phyloP scores from a whole-genome alignment of 2,797 vertebrate species.

The Danio albolineatus region DNA sequence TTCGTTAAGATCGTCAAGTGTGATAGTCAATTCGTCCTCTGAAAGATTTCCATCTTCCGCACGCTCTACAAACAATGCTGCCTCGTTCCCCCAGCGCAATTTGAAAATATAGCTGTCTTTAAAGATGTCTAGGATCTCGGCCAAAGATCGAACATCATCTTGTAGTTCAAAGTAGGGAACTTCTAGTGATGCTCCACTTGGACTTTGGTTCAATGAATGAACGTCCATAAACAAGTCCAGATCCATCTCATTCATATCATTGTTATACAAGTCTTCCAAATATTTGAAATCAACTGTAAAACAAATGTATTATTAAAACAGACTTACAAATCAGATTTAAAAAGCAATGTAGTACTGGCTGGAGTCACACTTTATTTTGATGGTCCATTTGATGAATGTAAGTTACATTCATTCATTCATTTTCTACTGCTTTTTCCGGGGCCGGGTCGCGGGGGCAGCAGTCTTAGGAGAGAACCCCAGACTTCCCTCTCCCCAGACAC shows the following conservation, averaged over 20 bases:
- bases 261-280: conserved; percentile 62
- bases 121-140: conserved; percentile 66
- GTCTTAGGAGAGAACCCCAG: no score
- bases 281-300: conserved; percentile 77
- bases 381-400: no score
- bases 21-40: conserved; percentile 28
- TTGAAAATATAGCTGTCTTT: conserved; percentile 83
- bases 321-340: no score
- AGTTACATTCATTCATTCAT: no score
- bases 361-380: no score
- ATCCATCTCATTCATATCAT: conserved; percentile 70
- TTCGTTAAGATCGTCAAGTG: conserved; percentile 57
- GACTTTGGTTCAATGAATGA: conserved; percentile 51
- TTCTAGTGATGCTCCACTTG: conserved; percentile 39
- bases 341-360: background rate
- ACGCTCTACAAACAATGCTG: conserved; percentile 21
- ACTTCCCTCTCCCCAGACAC: no score
- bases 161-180: conserved; percentile 80
- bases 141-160: conserved; percentile 72
- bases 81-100: conserved; percentile 81
- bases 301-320: background rate
- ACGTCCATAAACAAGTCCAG: conserved; percentile 76
- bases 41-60: fast-evolving
- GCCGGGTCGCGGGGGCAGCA: no score
- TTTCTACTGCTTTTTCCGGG: no score